phyloP scores from a whole-genome alignment of 2,888 invertebrate genomes.

The Hydroisotoma schaefferi region DNA sequence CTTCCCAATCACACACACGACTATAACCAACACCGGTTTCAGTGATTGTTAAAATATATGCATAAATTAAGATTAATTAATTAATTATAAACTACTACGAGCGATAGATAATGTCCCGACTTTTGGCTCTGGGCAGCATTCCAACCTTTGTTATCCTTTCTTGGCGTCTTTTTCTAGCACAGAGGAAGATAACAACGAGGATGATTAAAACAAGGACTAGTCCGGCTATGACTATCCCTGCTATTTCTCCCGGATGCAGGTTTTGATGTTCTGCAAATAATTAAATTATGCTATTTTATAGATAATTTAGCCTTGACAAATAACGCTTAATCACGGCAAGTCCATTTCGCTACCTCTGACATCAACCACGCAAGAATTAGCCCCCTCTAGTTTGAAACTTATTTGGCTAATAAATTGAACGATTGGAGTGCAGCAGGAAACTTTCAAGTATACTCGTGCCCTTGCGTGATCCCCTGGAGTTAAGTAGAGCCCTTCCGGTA shows the following conservation, averaged over 20 bases:
- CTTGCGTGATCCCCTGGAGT: slow-evolving; percentile 31
- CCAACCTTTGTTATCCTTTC: slow-evolving; percentile 15
- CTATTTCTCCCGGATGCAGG: slow-evolving; percentile 47
- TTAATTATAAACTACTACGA: no score
- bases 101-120: not conserved
- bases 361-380: slow-evolving; percentile 38
- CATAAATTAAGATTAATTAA: no score
- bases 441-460: slow-evolving; percentile 41
- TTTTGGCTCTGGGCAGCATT: not conserved
- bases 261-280: slow-evolving; percentile 41
- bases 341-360: slow-evolving; percentile 31
- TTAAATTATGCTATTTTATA: not conserved
- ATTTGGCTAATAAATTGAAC: slow-evolving; percentile 42
- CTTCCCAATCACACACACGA: no score
- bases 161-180: slow-evolving; percentile 31
- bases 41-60: no score
- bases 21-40: no score
- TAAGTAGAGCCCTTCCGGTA: slow-evolving; percentile 40
- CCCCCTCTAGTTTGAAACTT: slow-evolving; percentile 13
- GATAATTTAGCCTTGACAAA: no score
- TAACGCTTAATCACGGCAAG: not conserved
- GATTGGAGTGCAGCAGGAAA: slow-evolving; percentile 44
- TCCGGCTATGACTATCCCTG: slow-evolving; percentile 41
- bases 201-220: slow-evolving; percentile 41
- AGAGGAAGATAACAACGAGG: slow-evolving; percentile 32